phyloP scores from a whole-genome alignment of 2,888 invertebrate species.

The Euplagia quadripunctaria region DNA sequence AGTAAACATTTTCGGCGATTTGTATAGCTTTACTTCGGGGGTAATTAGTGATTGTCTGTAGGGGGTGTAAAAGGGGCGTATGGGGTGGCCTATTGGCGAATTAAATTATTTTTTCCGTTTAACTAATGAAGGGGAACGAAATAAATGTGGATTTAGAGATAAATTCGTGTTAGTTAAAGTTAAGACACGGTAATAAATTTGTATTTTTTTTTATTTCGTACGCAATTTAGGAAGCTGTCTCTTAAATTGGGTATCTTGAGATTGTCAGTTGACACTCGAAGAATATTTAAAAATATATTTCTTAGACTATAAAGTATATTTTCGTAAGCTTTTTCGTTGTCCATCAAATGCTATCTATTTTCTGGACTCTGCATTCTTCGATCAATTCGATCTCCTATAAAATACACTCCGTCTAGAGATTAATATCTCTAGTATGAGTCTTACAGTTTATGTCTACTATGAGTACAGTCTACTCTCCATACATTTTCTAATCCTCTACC shows the following conservation, averaged over 20 bases:
- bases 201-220: slow-evolving; percentile 43
- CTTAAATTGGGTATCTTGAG: slow-evolving; percentile 40
- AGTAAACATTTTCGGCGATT: slow-evolving; percentile 86
- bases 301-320: neutral
- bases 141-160: slow-evolving; percentile 70
- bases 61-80: slow-evolving; percentile 57
- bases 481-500: too few relatives aligned
- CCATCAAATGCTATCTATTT: too few relatives aligned
- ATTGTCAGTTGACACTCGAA: slow-evolving; percentile 26
- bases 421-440: too few relatives aligned
- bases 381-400: neutral
- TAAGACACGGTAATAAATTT: slow-evolving; percentile 53
- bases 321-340: neutral
- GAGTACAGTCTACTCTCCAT: too few relatives aligned
- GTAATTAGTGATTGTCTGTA: slow-evolving; percentile 83
- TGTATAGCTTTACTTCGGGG: slow-evolving; percentile 80
- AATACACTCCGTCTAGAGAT: neutral
- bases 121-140: slow-evolving; percentile 76
- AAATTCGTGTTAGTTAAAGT: slow-evolving; percentile 61
- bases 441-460: too few relatives aligned
- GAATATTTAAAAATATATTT: neutral
- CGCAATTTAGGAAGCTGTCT: slow-evolving; percentile 34
- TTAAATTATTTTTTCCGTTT: slow-evolving; percentile 76
- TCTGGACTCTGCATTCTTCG: too few relatives aligned
- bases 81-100: slow-evolving; percentile 68